These are phyloP conservation scores for Pyrochroa serraticornis DNA, from an alignment of 2,888 invertebrate species.

Conservation along the genomic window DNA sequence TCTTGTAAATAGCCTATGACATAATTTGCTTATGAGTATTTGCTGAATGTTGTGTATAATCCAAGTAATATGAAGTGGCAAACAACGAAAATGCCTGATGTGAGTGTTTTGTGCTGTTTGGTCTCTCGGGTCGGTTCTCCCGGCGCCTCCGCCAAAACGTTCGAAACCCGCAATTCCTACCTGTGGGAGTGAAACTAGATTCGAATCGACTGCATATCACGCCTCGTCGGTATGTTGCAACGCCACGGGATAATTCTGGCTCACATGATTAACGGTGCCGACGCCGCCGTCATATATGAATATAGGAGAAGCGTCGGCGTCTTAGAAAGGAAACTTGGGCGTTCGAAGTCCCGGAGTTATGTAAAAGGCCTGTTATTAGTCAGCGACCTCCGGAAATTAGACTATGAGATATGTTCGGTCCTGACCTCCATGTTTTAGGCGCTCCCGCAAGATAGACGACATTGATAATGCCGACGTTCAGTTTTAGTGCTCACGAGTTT, in stretches of 20 bases:
- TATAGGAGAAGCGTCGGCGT: slow-evolving; percentile 30
- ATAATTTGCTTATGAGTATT: too few species aligned
- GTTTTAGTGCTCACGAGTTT: slow-evolving; percentile 37
- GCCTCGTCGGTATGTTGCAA: slow-evolving; percentile 15
- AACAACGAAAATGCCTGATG: too few species aligned
- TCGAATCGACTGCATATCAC: background rate
- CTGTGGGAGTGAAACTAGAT: too few species aligned
- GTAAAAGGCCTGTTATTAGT: slow-evolving; percentile 51
- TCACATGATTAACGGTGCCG: slow-evolving; percentile 25
- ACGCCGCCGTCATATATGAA: slow-evolving; percentile 1
- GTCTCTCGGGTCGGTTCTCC: background rate
- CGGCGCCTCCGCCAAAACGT: slow-evolving; percentile 4
- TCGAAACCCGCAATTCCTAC: background rate
- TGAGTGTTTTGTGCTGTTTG: too few species aligned
- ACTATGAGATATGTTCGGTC: slow-evolving; percentile 50
- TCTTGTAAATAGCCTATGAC: too few species aligned
- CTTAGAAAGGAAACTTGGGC: slow-evolving; percentile 42
- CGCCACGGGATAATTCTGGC: slow-evolving; percentile 18
- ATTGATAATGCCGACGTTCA: slow-evolving; percentile 44
- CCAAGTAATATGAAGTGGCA: too few species aligned
- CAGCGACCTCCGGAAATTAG: slow-evolving; percentile 50
- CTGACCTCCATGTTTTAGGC: slow-evolving; percentile 44
- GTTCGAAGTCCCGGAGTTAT: slow-evolving; percentile 42
- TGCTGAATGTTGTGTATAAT: too few species aligned
- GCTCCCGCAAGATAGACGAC: slow-evolving; percentile 43